Base-by-base conservation (phyloP, 1,140 invertebrate species). In the Goniozus legneri region DNA sequence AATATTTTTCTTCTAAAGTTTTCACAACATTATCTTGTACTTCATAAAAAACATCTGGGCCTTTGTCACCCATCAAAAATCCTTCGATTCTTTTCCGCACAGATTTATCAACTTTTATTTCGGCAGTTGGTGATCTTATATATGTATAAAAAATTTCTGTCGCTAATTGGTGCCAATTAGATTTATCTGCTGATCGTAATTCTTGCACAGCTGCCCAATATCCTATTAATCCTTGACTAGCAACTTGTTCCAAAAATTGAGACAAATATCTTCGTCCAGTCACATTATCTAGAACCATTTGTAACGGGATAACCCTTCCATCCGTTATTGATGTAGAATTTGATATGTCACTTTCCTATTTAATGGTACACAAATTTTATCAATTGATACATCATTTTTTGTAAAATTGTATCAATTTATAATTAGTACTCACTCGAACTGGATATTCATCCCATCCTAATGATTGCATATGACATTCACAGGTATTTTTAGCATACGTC, bases 171-270 rank as follows among this genome's bases (percentile, higher is more conserved):
- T 94, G 90, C 80, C 87, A 89, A 44, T 82, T 82, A 42, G 82
- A 84, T 58, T 84, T 79, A 43, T 83, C 83, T 12, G 87, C 82
- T 37, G 80, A 77, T 49, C 86, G 80, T 43, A 95, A 74, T 71
- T 92, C 89, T 62, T 95, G 90, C 1, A 94, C 89, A n/a, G 87
- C 87, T 56, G 82, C 82, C 84, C 91, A 95, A 65, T 90, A 95
- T 1, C 89, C 84, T 4, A 92, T 81, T 20, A 93, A 71, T 20
- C 85, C 87, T 66, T 91, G 86, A 34, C 85, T 87, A 45, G 86
- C 86, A 55, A 91, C 79, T 47, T 85, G 86, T 69, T 92, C 87
- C 24, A 95, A 70, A 71, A 89, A 93, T 53, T 87, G 81, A 1
- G 86, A 85, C 27, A 94, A 80, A 68, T 88, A 88, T 52, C 84